Conservation (phyloP, 2,113 vertebrate species). For the Camelus dromedarius region DNA sequence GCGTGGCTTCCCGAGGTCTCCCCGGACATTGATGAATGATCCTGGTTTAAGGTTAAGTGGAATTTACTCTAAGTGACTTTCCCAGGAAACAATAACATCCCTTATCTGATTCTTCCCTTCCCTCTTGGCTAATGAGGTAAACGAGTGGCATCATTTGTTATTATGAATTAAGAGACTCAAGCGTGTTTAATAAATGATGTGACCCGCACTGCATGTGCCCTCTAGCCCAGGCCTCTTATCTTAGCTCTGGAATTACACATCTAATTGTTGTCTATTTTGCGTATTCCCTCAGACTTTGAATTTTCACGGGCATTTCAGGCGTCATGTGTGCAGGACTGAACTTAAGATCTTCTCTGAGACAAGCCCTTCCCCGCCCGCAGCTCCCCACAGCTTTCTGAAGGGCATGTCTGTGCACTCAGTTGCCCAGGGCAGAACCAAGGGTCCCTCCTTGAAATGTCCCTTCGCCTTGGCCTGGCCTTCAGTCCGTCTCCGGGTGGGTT, state of each 20-base stretch:
- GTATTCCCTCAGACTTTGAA: neutral
- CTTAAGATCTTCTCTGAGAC: neutral
- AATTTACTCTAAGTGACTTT: neutral
- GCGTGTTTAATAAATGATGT: neutral
- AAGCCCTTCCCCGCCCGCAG: rapidly evolving
- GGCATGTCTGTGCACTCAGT: rapidly evolving
- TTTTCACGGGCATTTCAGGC: neutral
- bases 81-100: neutral
- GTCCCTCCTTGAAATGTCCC: neutral
- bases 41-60: neutral
- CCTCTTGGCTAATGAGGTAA: neutral
- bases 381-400: rapidly evolving
- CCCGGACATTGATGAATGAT: neutral
- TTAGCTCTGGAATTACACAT: too few relatives aligned
- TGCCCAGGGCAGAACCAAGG: too few relatives aligned
- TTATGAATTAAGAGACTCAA: neutral
- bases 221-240: neutral
- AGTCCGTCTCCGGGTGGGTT: neutral
- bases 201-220: neutral
- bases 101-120: neutral
- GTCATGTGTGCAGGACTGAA: neutral
- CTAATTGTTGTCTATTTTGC: neutral
- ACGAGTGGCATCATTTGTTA: neutral
- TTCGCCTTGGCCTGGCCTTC: neutral
- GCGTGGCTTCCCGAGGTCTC: too few relatives aligned